These are phyloP conservation scores for Trichoplusia ni DNA, from an alignment of 1,140 invertebrate species.

Conservation along the genomic window DNA sequence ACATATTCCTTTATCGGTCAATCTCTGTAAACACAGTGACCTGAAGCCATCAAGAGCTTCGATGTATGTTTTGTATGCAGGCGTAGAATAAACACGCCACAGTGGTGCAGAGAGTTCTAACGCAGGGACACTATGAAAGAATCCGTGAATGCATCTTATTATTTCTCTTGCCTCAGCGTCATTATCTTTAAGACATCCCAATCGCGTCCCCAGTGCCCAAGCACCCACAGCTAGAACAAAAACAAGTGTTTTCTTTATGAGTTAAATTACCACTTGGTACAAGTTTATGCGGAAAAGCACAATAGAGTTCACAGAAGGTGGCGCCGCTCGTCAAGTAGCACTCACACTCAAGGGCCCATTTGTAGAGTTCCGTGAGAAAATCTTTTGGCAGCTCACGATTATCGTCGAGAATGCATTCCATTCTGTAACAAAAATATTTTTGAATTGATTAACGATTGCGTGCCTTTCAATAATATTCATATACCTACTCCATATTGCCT, in stretches of 20 bases:
- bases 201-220: constrained; percentile 89
- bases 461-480: background rate
- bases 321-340: constrained; percentile 42
- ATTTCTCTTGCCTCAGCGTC: constrained; percentile 86
- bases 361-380: constrained; percentile 92
- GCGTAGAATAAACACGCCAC: constrained; percentile 90
- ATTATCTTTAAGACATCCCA: constrained; percentile 88
- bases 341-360: constrained; percentile 95
- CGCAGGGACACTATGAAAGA: constrained; percentile 90
- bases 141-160: constrained; percentile 89
- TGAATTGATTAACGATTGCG: constrained; percentile 1
- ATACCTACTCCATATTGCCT: background rate
- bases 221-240: constrained; percentile 87
- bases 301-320: constrained; percentile 14
- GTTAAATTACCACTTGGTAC: constrained; percentile 24
- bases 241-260: constrained; percentile 23
- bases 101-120: constrained; percentile 90
- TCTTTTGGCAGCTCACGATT: constrained; percentile 87
- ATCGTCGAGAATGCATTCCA: constrained; percentile 85
- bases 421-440: constrained; percentile 80
- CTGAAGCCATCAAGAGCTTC: constrained; percentile 87
- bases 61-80: constrained; percentile 88
- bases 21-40: constrained; percentile 67
- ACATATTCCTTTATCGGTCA: constrained; percentile 73
- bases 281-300: constrained; percentile 27